Percentiles rank a stretch among this genome's conserved stretches.
phyloP scores from a whole-genome alignment of 2,113 vertebrate genomes.

The Nannobrachium achirus region DNA sequence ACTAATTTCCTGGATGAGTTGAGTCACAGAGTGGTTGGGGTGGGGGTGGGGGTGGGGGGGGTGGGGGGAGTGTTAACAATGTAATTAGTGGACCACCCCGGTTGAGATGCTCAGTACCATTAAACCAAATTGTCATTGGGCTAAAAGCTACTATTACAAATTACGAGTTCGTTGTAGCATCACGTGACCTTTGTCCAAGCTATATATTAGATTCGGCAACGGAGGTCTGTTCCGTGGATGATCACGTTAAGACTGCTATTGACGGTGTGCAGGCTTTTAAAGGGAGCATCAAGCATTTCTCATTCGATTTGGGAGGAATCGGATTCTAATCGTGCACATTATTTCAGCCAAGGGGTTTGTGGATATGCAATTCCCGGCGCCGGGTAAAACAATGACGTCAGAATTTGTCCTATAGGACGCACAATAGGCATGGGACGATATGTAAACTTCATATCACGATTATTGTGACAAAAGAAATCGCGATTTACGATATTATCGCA shows the following conservation, averaged over 20 bases:
- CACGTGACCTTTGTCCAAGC: conserved; percentile 22
- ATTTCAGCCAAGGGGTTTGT: conserved; percentile 40
- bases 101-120: conserved; percentile 20
- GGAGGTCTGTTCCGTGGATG: conserved; percentile 20
- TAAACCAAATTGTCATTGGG: conserved; percentile 42
- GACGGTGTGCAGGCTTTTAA: conserved; percentile 28
- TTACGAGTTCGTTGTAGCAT: conserved; percentile 17
- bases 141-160: conserved; percentile 7
- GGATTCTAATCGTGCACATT: conserved; percentile 53
- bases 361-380: conserved; percentile 51
- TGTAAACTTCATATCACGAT: too few relatives aligned
- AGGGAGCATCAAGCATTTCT: conserved; percentile 31
- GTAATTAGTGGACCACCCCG: conserved; percentile 61
- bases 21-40: conserved; percentile 28
- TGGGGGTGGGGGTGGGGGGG: conserved; percentile 23
- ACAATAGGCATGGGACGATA: too few relatives aligned
- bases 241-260: conserved; percentile 19
- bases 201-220: conserved; percentile 11
- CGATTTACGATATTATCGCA: too few relatives aligned
- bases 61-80: conserved; percentile 53
- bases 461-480: too few relatives aligned
- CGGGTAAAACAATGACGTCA: conserved; percentile 1
- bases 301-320: conserved; percentile 63
- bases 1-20: conserved; percentile 59
- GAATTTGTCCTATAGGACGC: too few relatives aligned